Base-by-base conservation (phyloP, 2,113 vertebrate species). In the Alectura lathami region DNA sequence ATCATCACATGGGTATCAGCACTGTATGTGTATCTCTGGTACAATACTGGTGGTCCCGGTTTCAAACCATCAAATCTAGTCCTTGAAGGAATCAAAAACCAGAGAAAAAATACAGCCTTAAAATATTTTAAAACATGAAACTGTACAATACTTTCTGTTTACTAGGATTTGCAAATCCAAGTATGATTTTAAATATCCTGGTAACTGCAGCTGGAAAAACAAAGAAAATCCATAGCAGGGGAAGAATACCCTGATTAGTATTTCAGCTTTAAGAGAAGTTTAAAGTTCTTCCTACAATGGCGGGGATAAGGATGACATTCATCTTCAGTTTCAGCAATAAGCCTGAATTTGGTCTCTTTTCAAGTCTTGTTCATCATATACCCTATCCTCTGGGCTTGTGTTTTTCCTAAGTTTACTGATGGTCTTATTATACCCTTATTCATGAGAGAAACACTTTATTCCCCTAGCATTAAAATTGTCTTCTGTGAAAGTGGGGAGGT, bases 241-340 rank as follows among this genome's bases (percentile, higher is more conserved):
- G 22, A 18, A 85, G 64, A 83, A 20, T 15, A 74, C 8, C 9
- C 38, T 21, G 18, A 40, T 24, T 78, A n/a, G 6, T 11, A 59
- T 34, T 83, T 73, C 75, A 88, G 18, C 38, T 80, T 54, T 57
- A 66, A 74, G 24, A n/a, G 27, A 84, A 68, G 11, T 68, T 84
- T 75, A 30, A 69, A 68, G 11, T 56, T 92, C 57, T 54, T 86
- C 69, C 47, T 69, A 36, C 17, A 59, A 17, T 36, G 38, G 47
- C 21, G 79, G 42, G 38, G 11, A 17, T 42, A 59, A 85, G 45
- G 67, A 62, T 59, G 59, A 30, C 30, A 89, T 91, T 68, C 38
- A 91, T 67, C 79, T 94, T 86, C 72, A 48, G 34, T 67, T 93
- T 42, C 84, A 89, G 63, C 68, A 93, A 70, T 88, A 89, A 84